These are phyloP conservation scores for Colletes latitarsis DNA, from an alignment of 1,140 invertebrate species.

Conservation along the genomic window DNA sequence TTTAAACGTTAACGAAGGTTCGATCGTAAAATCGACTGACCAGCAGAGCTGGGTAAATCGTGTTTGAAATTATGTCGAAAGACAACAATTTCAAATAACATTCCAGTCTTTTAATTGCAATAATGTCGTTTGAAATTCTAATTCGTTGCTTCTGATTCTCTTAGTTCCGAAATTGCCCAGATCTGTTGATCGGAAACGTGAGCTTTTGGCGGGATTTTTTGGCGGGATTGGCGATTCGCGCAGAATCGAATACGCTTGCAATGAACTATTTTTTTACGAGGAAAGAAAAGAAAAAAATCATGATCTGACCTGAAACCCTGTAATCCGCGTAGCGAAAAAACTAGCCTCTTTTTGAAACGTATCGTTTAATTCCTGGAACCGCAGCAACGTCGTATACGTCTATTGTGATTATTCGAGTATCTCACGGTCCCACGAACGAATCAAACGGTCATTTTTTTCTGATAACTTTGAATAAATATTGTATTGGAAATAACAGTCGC, in stretches of 20 bases:
- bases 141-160: too few relatives aligned
- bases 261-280: constrained; percentile 65
- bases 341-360: constrained; percentile 5
- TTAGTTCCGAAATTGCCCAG: not conserved
- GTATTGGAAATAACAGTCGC: not conserved
- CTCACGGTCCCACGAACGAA: constrained; percentile 31
- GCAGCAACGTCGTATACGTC: constrained; percentile 33
- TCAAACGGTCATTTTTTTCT: not conserved
- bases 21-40: not conserved
- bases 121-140: too few relatives aligned
- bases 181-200: not conserved
- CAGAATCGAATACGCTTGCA: constrained; percentile 51
- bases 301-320: constrained; percentile 33
- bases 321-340: constrained; percentile 28
- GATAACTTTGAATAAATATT: not conserved
- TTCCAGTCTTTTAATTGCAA: not conserved
- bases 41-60: not conserved
- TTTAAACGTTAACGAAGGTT: not conserved
- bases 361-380: constrained; percentile 5
- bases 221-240: constrained; percentile 20
- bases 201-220: not conserved
- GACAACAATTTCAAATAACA: not conserved
- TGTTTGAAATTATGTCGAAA: not conserved
- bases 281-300: constrained; percentile 21
- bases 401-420: constrained; percentile 40